Base-by-base conservation (phyloP, 2,797 vertebrate species). In the Urosaurus nigricauda region DNA sequence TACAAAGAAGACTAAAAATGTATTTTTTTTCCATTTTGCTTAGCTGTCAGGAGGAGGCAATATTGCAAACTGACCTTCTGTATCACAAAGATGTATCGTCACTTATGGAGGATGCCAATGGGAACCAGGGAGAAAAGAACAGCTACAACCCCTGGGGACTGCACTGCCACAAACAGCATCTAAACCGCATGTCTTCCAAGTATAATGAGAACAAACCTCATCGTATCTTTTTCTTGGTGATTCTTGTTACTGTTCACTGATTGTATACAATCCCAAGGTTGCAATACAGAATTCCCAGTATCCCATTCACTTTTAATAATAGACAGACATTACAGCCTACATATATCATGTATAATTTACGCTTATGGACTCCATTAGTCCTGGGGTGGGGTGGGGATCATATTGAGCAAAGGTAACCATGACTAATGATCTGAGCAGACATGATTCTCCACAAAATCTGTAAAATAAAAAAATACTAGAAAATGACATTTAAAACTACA, bases 111-210 rank as follows among this genome's bases (percentile, higher is more conserved):
- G 96, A 96, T 0, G 40, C 89, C 1, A 93, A 93, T 0, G 89
- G 94, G 53, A 96, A 92, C 83, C 95, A 96, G 91, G 2, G 79
- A 0, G 94, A 96, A 85, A 95, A 83, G 88, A 95, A 90, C n/a
- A 92, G 93, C 94, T 94, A 94, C 87, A 97, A 97, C 92, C 97
- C 97, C 0, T 97, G 97, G 97, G 97, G 96, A 9, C 93, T 97
- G 81, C 95, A 95, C 90, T 97, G 97, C 77, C 97, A 97, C 93
- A 92, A 91, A 90, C 96, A 96, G 92, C 97, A 97, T 91, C 94
- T 97, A 93, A 96, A 92, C 83, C 97, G 96, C 92, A 95, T 97
- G 92, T 96, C 94, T 89, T 93, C 96, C 1, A 96, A 97, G 90
- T 92, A 93, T 35, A 96, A 96, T 0, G 95, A 97, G 91, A 96